Evolutionary conservation across 2,888 invertebrate genomes (phyloP).

Genomic region (Nephrotoma flavescens): DNA sequence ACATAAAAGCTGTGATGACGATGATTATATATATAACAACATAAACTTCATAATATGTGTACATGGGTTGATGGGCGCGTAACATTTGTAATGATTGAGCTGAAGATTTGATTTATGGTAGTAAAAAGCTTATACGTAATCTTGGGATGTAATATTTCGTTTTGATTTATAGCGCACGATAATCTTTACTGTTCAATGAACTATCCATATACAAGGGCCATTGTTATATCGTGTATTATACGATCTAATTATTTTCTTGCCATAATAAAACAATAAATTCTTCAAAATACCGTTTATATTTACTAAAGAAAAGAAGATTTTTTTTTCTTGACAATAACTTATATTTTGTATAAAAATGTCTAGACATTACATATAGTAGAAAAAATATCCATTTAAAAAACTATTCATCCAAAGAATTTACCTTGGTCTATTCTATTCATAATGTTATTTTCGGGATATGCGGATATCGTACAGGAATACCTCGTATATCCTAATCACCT

Average conservation of each 20-base stretch:
- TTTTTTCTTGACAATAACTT: neutral
- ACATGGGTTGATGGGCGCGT: neutral
- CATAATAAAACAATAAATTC: neutral
- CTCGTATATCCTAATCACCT: too few relatives aligned
- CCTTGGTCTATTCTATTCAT: neutral
- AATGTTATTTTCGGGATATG: too few relatives aligned
- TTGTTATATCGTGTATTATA: neutral
- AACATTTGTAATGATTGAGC: neutral
- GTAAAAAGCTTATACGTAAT: neutral
- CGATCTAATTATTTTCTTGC: neutral
- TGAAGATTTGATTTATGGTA: neutral
- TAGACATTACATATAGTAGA: neutral
- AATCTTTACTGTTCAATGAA: neutral
- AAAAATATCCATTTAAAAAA: neutral
- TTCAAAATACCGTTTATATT: neutral
- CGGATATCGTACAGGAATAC: too few relatives aligned
- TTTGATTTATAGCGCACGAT: neutral
- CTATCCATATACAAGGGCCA: neutral
- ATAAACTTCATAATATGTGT: too few relatives aligned
- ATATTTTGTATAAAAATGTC: neutral
- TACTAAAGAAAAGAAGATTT: neutral
- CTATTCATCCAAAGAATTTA: neutral
- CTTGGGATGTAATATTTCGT: neutral
- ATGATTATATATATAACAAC: neutral
- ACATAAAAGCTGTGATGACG: neutral